These are phyloP conservation scores for Ctenomys sociabilis DNA, from an alignment of 2,113 vertebrate genomes.

Conservation along the genomic window DNA sequence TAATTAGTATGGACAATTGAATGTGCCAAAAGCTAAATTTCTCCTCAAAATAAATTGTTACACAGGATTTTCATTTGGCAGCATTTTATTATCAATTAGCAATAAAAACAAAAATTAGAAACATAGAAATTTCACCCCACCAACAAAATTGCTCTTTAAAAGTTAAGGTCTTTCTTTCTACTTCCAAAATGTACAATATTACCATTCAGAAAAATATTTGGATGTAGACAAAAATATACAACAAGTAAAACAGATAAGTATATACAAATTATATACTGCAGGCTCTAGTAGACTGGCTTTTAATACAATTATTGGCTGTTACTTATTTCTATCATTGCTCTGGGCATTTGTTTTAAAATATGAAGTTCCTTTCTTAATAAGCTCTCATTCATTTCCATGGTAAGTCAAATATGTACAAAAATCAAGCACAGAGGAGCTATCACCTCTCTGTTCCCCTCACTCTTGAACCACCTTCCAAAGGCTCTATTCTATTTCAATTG, in stretches of 20 bases:
- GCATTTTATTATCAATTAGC: slow-evolving; percentile 10
- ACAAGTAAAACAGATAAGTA: background rate
- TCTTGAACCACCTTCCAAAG: background rate
- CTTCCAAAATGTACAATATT: slow-evolving; percentile 15
- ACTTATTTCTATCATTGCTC: slow-evolving; percentile 35
- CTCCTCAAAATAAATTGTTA: slow-evolving; percentile 17
- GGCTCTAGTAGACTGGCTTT: slow-evolving; percentile 50
- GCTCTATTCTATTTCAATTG: background rate
- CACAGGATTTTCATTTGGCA: background rate
- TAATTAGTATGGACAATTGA: slow-evolving; percentile 1
- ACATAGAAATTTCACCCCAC: background rate
- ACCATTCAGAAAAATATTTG: slow-evolving; percentile 38
- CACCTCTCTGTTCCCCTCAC: background rate
- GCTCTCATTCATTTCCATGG: slow-evolving; percentile 38
- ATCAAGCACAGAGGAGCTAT: slow-evolving; percentile 15
- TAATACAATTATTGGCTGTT: slow-evolving; percentile 62
- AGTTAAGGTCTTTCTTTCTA: background rate
- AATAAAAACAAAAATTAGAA: background rate
- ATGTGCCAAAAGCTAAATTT: slow-evolving; percentile 27
- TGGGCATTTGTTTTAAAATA: slow-evolving; percentile 60
- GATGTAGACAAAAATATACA: background rate
- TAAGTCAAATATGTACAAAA: slow-evolving; percentile 50
- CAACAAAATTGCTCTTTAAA: background rate
- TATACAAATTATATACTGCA: slow-evolving; percentile 11
- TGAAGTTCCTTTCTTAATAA: slow-evolving; percentile 55